Conservation (phyloP, 2,888 invertebrate species). For the Strigamia maritima region DNA sequence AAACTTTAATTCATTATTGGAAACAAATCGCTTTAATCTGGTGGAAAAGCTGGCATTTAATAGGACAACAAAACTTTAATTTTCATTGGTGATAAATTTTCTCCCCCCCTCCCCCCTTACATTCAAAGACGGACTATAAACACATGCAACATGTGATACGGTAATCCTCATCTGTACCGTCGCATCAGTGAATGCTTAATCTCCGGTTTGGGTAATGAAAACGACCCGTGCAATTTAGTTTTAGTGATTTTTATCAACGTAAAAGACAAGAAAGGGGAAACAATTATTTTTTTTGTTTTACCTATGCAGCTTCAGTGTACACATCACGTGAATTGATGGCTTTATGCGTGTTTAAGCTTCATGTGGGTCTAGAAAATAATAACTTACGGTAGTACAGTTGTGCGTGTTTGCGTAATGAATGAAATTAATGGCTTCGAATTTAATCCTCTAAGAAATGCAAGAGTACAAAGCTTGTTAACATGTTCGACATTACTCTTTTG, state of each 20-base stretch:
- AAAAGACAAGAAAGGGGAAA: background rate
- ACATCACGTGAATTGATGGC: constrained; percentile 2
- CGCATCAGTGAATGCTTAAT: background rate
- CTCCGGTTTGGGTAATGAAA: constrained; percentile 5
- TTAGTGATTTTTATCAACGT: constrained; percentile 9
- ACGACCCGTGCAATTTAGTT: constrained; percentile 7
- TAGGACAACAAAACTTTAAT: constrained; percentile 1
- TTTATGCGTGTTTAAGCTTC: background rate
- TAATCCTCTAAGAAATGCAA: background rate
- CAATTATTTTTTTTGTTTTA: background rate
- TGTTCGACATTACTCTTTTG: constrained; percentile 23
- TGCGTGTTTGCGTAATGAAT: constrained; percentile 19
- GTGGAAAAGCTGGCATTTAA: background rate
- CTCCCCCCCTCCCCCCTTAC: background rate
- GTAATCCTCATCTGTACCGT: background rate
- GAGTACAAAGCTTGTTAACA: constrained; percentile 15
- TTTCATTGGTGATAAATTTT: constrained; percentile 1
- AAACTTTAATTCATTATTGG: constrained; percentile 14
- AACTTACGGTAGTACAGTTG: background rate
- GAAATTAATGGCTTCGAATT: constrained; percentile 23
- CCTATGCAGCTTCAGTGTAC: background rate
- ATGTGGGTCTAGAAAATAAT: background rate
- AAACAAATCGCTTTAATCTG: constrained; percentile 15
- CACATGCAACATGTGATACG: constrained; percentile 19
- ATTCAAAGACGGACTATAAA: background rate